Evolutionary conservation across 1,140 invertebrate species (phyloP).

Genomic region (Pseudobourletiella spinata): DNA sequence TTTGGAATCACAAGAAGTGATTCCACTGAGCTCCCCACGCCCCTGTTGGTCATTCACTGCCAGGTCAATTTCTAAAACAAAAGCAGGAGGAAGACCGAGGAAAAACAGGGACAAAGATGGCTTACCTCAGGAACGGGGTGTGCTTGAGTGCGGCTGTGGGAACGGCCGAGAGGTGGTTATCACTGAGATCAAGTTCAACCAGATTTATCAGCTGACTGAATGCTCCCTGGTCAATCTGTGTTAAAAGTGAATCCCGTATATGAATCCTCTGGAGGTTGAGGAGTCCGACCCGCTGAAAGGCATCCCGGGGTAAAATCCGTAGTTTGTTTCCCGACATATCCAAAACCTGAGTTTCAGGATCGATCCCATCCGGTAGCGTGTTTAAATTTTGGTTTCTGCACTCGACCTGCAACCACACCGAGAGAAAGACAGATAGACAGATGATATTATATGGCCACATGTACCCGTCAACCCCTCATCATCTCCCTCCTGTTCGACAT

Average conservation of each 20-base stretch:
- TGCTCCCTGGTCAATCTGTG: constrained; percentile 71
- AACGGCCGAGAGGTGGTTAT: constrained; percentile 66
- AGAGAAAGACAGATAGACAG: too few species aligned
- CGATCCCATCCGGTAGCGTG: constrained; percentile 68
- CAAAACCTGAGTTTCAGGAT: constrained; percentile 78
- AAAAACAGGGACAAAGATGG: background rate
- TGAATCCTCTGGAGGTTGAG: constrained; percentile 79
- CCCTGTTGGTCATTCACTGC: too few species aligned
- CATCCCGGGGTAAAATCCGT: constrained; percentile 65
- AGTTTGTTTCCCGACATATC: constrained; percentile 79
- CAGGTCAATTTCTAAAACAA: too few species aligned
- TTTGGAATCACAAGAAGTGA: too few species aligned
- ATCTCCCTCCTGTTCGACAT: too few species aligned
- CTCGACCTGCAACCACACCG: too few species aligned
- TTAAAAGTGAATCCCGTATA: constrained; percentile 66
- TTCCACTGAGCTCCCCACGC: too few species aligned
- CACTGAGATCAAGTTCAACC: constrained; percentile 74
- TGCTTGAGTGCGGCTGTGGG: constrained; percentile 66
- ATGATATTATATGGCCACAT: too few species aligned
- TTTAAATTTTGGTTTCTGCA: constrained; percentile 70
- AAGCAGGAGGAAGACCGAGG: too few species aligned
- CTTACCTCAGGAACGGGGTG: constrained; percentile 55
- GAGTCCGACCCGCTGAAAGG: constrained; percentile 66
- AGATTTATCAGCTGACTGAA: constrained; percentile 76
- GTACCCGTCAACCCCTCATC: too few species aligned